Evolutionary conservation across 2,888 invertebrate genomes (phyloP).

Genomic region (Drosophila algonquin): DNA sequence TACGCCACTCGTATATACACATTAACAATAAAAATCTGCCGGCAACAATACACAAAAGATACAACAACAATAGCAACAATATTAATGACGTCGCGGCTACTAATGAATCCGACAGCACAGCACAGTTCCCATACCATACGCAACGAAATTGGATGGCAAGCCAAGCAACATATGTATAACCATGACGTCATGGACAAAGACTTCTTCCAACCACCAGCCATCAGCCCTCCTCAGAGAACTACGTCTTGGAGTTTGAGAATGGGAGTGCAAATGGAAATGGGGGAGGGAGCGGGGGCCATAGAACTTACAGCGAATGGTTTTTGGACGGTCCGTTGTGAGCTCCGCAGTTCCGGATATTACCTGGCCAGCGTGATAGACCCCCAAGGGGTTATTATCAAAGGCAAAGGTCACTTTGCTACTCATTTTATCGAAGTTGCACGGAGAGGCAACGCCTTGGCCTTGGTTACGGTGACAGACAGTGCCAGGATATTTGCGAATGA

Average conservation of each 20-base stretch:
- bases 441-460: conserved; percentile 33
- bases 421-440: conserved; percentile 56
- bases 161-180: not conserved
- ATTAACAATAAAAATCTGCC: conserved; percentile 34
- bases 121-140: conserved; percentile 34
- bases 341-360: conserved; percentile 82
- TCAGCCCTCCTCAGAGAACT: no score
- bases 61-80: conserved; percentile 41
- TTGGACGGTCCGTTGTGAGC: conserved; percentile 81
- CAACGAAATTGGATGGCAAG: conserved; percentile 54
- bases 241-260: no score
- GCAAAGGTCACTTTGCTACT: conserved; percentile 81
- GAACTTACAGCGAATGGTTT: conserved; percentile 83
- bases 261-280: no score
- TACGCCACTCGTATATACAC: conserved; percentile 19
- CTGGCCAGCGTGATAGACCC: conserved; percentile 83
- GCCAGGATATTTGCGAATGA: conserved; percentile 39
- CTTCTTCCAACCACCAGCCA: conserved; percentile 12
- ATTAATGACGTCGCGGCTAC: conserved; percentile 54
- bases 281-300: conserved; percentile 18
- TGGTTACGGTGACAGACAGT: conserved; percentile 45
- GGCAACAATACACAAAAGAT: conserved; percentile 32
- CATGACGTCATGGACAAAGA: conserved; percentile 66
- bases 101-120: conserved; percentile 29
- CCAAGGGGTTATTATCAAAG: conserved; percentile 81